phyloP scores from a whole-genome alignment of 2,797 vertebrate genomes.

The Acanthurus tractus region DNA sequence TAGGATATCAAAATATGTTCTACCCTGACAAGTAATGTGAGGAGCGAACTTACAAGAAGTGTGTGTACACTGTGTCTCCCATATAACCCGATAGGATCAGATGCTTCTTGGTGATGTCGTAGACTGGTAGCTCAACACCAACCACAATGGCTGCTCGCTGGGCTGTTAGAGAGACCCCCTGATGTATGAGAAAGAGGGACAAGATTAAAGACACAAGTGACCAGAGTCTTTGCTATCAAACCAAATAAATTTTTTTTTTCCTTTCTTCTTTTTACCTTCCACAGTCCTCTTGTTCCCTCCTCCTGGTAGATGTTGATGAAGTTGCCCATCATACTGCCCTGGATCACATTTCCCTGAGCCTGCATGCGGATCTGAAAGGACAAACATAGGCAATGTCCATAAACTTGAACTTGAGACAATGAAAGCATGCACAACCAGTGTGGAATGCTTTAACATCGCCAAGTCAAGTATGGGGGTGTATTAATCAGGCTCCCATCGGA shows the following conservation, averaged over 20 bases:
- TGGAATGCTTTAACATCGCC: slow-evolving; percentile 4
- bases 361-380: slow-evolving; percentile 95
- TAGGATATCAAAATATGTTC: background rate
- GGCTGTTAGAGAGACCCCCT: slow-evolving; percentile 97
- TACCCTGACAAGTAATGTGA: background rate
- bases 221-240: background rate
- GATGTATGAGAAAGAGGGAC: slow-evolving; percentile 19
- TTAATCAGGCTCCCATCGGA: background rate
- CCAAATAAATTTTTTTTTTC: background rate
- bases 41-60: slow-evolving; percentile 90
- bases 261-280: slow-evolving; percentile 88
- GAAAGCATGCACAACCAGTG: background rate
- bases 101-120: slow-evolving; percentile 97
- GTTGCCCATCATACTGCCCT: slow-evolving; percentile 97
- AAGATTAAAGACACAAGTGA: background rate
- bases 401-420: slow-evolving; percentile 8
- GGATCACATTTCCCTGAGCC: slow-evolving; percentile 94
- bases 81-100: slow-evolving; percentile 92
- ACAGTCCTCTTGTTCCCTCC: slow-evolving; percentile 94
- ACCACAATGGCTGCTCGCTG: slow-evolving; percentile 97
- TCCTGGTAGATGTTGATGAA: slow-evolving; percentile 98
- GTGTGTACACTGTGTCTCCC: slow-evolving; percentile 95
- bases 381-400: background rate
- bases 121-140: slow-evolving; percentile 95
- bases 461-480: background rate